Base-by-base conservation (phyloP, 2,888 invertebrate genomes). In the Trichogramma dendrolimi region DNA sequence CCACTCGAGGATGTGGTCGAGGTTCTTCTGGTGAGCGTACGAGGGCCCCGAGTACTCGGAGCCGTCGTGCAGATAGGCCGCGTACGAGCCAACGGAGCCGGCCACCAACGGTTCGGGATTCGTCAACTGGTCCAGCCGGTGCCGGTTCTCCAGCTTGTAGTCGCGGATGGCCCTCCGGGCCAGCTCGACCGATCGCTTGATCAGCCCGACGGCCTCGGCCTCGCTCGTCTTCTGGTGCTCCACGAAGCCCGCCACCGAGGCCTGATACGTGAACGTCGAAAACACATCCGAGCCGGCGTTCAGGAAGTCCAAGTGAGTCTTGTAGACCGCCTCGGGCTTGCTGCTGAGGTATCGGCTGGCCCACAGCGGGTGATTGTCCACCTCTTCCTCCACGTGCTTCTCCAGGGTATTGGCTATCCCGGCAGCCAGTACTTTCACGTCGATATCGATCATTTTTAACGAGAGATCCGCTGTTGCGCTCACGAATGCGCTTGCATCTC, bases 71-170 rank as follows among this genome's bases (percentile, higher is more conserved):
- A 93, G 82, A 71, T 88, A 90, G 0, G 94, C 94, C 0, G 95
- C 96, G 78, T 92, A 95, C 0, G 96, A 93, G 1, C 96, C 96
- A 65, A 94, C 87, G 0, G 94, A 92, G 0, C 93, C 96, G 14
- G 91, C 92, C 53, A 95, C 84, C 69, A 88, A 76, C 11, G 90
- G 86, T 27, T 27, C 27, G 43, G 63, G 60, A 67, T 68, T 73
- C 8, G n/a, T 2, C 8, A n/a, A 46, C 2, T 2, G 57, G 0
- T 50, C 39, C n/a, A 52, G 55, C 1, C 55, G 60, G 5, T 51
- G 52, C 8, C 60, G 67, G 44, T 70, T 69, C 2, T 67, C 62
- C 52, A 62, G 57, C 56, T 72, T 70, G 6, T 62, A 63, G 5
- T 64, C 47, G 5, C 27, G 27, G 27, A 87, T 83, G 4, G 93